Conservation (phyloP, 1,140 invertebrate species). For the Galleria mellonella region DNA sequence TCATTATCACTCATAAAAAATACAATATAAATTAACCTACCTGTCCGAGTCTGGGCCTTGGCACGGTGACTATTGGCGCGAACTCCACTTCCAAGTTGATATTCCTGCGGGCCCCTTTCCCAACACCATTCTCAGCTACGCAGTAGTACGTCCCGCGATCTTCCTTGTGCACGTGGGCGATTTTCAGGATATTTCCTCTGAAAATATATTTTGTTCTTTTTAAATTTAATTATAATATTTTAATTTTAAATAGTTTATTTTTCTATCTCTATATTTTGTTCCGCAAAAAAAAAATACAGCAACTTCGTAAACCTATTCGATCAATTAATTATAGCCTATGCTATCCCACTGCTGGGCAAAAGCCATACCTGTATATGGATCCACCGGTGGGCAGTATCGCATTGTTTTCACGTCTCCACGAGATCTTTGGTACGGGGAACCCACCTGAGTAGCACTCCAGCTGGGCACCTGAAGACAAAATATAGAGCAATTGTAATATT, state of each 20-base stretch:
- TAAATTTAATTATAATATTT: too few species aligned
- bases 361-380: constrained; percentile 78
- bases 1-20: too few species aligned
- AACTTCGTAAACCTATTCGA: too few species aligned
- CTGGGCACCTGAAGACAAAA: constrained; percentile 75
- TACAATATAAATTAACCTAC: constrained; percentile 16
- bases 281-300: too few species aligned
- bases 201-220: too few species aligned
- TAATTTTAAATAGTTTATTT: too few species aligned
- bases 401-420: constrained; percentile 95
- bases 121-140: constrained; percentile 93
- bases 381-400: constrained; percentile 92
- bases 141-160: constrained; percentile 95
- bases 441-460: constrained; percentile 92
- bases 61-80: constrained; percentile 88
- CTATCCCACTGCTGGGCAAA: too few species aligned
- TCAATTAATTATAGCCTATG: constrained; percentile 3
- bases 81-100: constrained; percentile 94
- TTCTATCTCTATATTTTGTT: too few species aligned
- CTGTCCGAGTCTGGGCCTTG: constrained; percentile 83
- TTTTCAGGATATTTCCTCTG: constrained; percentile 90
- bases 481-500: too few species aligned
- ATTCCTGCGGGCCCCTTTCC: constrained; percentile 87
- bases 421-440: constrained; percentile 87
- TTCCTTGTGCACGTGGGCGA: constrained; percentile 87